phyloP scores from a whole-genome alignment of 2,113 vertebrate genomes.

The Anolis carolinensis region DNA sequence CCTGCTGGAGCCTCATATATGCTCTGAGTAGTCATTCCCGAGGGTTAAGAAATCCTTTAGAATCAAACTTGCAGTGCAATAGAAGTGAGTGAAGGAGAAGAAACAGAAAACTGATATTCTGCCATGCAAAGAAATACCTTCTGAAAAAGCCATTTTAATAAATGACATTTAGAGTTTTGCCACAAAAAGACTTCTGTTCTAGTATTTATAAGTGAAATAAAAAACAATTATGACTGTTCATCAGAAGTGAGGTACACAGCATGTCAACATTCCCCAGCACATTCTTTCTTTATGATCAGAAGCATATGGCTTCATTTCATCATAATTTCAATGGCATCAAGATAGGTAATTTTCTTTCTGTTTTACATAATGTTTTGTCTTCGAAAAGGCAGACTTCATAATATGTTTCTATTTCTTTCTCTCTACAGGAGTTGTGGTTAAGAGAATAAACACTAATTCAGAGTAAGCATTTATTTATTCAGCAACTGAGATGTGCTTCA shows the following conservation, averaged over 20 bases:
- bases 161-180: not conserved
- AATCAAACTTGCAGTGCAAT: not conserved
- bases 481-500: not conserved
- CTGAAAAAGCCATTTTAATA: not conserved
- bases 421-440: not conserved
- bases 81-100: not conserved
- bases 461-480: slow-evolving; percentile 18
- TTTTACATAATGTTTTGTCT: not conserved
- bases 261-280: not conserved
- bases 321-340: not conserved
- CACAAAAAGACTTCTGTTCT: not conserved
- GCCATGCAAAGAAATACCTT: not conserved
- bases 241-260: not conserved
- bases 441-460: slow-evolving; percentile 17
- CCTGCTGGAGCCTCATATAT: too few species aligned
- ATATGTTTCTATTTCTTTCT: not conserved
- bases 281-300: not conserved
- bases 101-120: not conserved
- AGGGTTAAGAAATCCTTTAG: not conserved
- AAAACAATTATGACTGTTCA: not conserved
- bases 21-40: not conserved
- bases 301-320: not conserved
- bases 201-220: not conserved
- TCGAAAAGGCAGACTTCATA: not conserved
- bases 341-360: not conserved